Evolutionary conservation across 92 coral and sea anemone genomes (phyloP), one percentile per base, ranked within the genome.

Genomic region (Zoanthus gigantus): DNA sequence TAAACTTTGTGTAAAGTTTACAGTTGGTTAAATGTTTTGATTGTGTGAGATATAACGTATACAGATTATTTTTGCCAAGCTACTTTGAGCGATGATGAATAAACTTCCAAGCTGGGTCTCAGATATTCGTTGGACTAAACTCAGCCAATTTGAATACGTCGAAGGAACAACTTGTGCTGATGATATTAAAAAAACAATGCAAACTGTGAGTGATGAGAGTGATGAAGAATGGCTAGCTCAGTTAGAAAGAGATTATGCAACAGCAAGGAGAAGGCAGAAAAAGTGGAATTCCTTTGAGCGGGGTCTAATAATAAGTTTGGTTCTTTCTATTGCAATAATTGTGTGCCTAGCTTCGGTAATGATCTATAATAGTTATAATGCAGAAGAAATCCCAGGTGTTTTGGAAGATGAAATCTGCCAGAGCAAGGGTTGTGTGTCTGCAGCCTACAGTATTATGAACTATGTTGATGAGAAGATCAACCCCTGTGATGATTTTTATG

Each of bases 151-250:
- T 80, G 98, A 95, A 17, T 76, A 86, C 46, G 91, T 92, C 8
- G 96, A 89, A 17, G 88, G 93, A 2, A 84, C 66, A 57, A 84
- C 74, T 50, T 90, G 87, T 65, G 78, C 73, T 2, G 91, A 83
- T 4, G 92, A 93, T 14, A 78, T 93, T 58, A 94, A 92, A 77
- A 91, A 90, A 78, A 74, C 91, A n/a, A 61, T 90, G 17, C 93
- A 92, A 16, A 94, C 89, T 13, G 99, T 91, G 10, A 96, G 97
- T 83, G 99, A 97, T 72, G 99, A 95, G 29, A 95, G 98, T 14
- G 99, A 97, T 53, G 99, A 97, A 30, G 99, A 96, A 47, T 97
- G 99, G 99, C 34, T 97, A 31, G 98, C 98, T 15, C 99, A 97
- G 65, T 95, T 97, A 3, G 99, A 97, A 65, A 69, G 94, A 83